Base-by-base conservation (phyloP, 2,797 vertebrate genomes). In the Coracias cyanogaster region DNA sequence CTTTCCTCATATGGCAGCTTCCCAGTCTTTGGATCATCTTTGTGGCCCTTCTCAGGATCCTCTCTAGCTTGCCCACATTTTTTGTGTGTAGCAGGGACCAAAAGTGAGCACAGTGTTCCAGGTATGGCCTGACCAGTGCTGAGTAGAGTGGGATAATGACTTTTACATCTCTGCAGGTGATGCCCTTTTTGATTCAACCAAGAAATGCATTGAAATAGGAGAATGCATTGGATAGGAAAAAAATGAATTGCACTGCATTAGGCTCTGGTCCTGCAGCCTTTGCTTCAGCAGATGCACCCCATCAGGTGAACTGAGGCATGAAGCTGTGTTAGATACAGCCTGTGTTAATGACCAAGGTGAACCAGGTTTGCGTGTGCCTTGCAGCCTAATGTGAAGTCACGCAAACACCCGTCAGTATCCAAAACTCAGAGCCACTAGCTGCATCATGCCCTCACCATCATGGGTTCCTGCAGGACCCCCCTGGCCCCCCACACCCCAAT, bases 291-390 rank as follows among this genome's bases (percentile, higher is more conserved):
- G 15, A 12, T 2, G 0, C 33, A 31, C 17, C 33, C 15, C 1
- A 3, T 7, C 5, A 0, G 16, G 16, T 17, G 8, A 45, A 10
- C 1, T 17, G 28, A 20, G 52, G 39, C 37, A 24, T 1, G 8
- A 19, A 43, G 37, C 28, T 7, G 15, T 7, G 8, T 12, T 24
- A 46, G 61, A 5, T 17, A 9, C 0, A 9, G 24, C 39, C 54
- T 52, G 39, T 1, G 8, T 33, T 24, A n/a, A 51, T 57, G 22
- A 39, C 10, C 2, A 4, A 58, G n/a, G n/a, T 3, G 4, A 72
- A 39, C 0, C 1, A 52, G 28, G 60, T 51, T 45, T 43, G 60
- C 2, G 3, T 28, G 26, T 12, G n/a, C 10, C 37, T 45, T 26
- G 14, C 29, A 2, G 39, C 15, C 11, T 49, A 5, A 29, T 1